Base-by-base conservation (phyloP, 2,113 vertebrate species). In the Odontesthes bonariensis region DNA sequence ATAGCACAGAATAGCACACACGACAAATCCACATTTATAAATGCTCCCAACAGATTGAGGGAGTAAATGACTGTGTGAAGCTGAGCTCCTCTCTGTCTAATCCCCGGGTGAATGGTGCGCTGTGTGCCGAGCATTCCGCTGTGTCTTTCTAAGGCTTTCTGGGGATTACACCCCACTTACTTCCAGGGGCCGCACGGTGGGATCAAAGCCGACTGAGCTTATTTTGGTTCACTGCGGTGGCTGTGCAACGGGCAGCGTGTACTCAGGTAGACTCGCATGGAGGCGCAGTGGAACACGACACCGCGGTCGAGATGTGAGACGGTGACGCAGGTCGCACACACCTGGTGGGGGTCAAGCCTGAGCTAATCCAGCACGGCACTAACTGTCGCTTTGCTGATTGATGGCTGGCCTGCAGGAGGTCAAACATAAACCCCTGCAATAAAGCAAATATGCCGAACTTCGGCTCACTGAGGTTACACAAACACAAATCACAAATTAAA, bases 61-160 rank as follows among this genome's bases (percentile, higher is more conserved):
- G 75, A 88, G 79, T 89, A 81, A 77, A 83, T 80, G 80, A 67
- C 73, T 87, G 88, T 78, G 74, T 87, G 85, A 86, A 80, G 84
- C 79, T 75, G 77, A 90, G 87, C 87, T 86, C 58, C 78, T 75
- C 71, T 79, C 65, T 23, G 54, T 70, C 63, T 93, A 93, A 93
- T 92, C 93, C 89, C 77, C 51, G 87, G 49, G 70, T 92, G 92
- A 94, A 93, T 93, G 88, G 89, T 49, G 56, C 69, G 81, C 86
- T 91, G 90, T 93, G 90, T 90, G 92, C 88, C 83, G 84, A 72
- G 86, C 91, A 94, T 94, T 94, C 93, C 91, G 89, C 85, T 82
- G 64, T 91, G 88, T 86, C 89, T 92, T 89, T 88, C 73, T 70
- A 51, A 82, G 83, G 89, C 86, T 92, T 93, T 90, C 73, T 77